Evolutionary conservation across 1,140 invertebrate species (phyloP).

Genomic region (Bombus breviceps): DNA sequence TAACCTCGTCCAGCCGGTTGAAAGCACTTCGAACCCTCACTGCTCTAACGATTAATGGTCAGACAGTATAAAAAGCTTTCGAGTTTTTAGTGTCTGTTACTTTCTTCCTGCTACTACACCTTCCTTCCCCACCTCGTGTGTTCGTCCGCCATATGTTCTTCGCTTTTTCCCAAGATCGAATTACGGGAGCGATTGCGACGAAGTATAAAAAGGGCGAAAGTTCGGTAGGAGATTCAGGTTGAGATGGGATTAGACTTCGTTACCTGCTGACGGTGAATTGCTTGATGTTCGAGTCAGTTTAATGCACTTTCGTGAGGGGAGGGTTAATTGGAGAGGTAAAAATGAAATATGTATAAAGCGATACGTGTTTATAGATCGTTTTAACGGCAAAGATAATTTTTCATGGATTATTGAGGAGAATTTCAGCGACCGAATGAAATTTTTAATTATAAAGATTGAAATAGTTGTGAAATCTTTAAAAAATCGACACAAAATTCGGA

Average conservation of each 20-base stretch:
- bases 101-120: background rate
- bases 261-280: background rate
- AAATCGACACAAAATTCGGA: background rate
- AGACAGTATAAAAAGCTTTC: slow-evolving; percentile 51
- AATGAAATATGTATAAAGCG: no score
- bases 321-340: no score
- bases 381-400: no score
- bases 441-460: background rate
- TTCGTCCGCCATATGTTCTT: background rate
- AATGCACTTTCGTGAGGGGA: background rate
- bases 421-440: no score
- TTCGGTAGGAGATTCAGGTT: background rate
- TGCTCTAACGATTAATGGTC: slow-evolving; percentile 55
- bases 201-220: background rate
- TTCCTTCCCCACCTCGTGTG: background rate
- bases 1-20: slow-evolving; percentile 31
- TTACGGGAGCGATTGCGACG: background rate
- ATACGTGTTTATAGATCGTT: no score
- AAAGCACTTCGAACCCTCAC: slow-evolving; percentile 42
- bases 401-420: background rate
- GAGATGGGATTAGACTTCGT: slow-evolving; percentile 1
- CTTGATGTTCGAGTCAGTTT: background rate
- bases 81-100: slow-evolving; percentile 47
- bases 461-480: background rate
- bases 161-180: background rate